Base-by-base conservation (phyloP, 2,888 invertebrate genomes). In the Andrena haemorrhoa region DNA sequence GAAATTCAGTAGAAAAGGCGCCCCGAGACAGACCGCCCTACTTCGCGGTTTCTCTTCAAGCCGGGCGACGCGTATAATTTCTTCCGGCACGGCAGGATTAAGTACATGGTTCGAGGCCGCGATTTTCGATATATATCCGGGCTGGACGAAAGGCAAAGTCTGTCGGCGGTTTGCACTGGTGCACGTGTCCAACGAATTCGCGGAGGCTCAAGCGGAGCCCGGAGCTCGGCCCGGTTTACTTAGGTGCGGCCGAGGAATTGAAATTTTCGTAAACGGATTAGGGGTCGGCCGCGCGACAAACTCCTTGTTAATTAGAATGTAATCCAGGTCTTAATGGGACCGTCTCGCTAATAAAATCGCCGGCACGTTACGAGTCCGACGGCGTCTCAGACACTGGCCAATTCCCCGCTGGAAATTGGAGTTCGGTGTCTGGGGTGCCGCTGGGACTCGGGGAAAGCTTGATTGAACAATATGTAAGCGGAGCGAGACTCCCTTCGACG, bases 191-290 rank as follows among this genome's bases (percentile, higher is more conserved):
- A 64, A 23, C 70, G 82, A 69, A 76, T 76, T 61, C 68, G 66
- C 26, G 60, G 76, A 76, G 76, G 83, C 73, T 70, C 66, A 61
- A 73, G 79, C 69, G 68, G 26, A 61, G 47, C 51, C 35, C 26
- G 60, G 60, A 53, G 66, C 68, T 68, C 79, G 73, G 63, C 73
- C 76, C 72, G 86, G 90, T 92, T 92, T 92, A 89, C 91, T 92
- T 91, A 91, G 91, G 90, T 90, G 88, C 88, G 88, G 89, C 87
- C 87, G 91, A 92, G 92, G 93, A 92, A 93, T 93, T 93, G 92
- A 91, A 93, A 93, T 93, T 93, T 93, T 93, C 92, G 90, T 91
- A 90, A 92, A 92, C 90, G 93, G 92, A 93, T 93, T 92, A 93
- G 88, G 83, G 83, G 85, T 83, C 86, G 89, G 88, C 87, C 88